Base-by-base conservation (phyloP, 2,113 vertebrate genomes). In the Hydropotes inermis region DNA sequence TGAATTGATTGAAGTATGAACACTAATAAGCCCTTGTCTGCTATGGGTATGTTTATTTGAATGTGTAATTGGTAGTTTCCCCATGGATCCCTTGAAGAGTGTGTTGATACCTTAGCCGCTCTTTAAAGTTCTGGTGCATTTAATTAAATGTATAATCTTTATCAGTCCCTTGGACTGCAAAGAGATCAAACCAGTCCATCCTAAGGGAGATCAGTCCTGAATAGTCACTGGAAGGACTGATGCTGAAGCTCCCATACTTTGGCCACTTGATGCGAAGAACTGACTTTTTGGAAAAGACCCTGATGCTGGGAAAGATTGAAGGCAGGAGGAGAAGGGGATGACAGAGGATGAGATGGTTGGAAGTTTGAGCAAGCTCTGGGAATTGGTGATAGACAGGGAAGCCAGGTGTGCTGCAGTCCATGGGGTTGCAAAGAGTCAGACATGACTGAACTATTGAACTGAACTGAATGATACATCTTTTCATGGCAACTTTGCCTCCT, bases 91-190 rank as follows among this genome's bases (percentile, higher is more conserved):
- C 45, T 94, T 95, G 43, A 96, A 98, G 88, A 89, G 23, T 85
- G 21, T 96, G 79, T 91, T 84, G 87, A 95, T 90, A 87, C 60
- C 79, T 60, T 82, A 90, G 93, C 27, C 57, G 25, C 57, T 96
- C 81, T 97, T 95, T 90, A 64, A 96, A 95, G 84, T 94, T 97
- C 85, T 87, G 74, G 28, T 96, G 43, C 27, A 90, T 96, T 97
- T 96, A 95, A 96, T 96, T 97, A 97, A 98, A 96, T 52, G 39
- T 96, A n/a, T 89, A 90, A 93, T 94, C 85, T 57, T 96, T 96
- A 96, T 52, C 27, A 6, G 61, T 67, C 16, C 61, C 61, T 67
- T 19, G 61, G 61, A n/a, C 61, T 67, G 7, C 33, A 19, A 67
- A 7, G 33, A 67, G 61, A 67, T n/a, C 33, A 7, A 67, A n/a